Conservation (phyloP, 1,140 invertebrate genomes). For the Psilanteris sp. region DNA sequence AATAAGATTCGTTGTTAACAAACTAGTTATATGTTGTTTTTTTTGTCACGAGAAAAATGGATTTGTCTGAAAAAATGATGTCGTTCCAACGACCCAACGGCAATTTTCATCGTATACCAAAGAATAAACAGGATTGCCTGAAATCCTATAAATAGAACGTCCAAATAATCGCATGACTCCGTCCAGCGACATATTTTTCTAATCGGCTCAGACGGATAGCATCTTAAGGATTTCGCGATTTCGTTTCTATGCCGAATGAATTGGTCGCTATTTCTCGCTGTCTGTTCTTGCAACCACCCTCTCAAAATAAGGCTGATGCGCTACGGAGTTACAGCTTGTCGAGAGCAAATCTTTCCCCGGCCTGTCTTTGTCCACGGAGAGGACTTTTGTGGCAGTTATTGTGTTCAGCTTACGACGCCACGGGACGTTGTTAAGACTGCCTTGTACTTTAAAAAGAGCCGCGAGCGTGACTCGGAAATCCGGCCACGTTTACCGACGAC, state of each 20-base stretch:
- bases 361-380: constrained; percentile 41
- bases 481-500: constrained; percentile 19
- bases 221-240: constrained; percentile 58
- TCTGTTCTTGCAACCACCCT: not conserved
- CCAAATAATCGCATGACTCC: constrained; percentile 63
- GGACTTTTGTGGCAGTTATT: constrained; percentile 60
- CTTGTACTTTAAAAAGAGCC: constrained; percentile 60
- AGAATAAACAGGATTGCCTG: constrained; percentile 27
- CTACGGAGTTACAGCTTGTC: constrained; percentile 49
- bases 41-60: not conserved
- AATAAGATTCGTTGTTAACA: too few species aligned
- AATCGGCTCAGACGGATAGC: constrained; percentile 67
- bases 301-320: constrained; percentile 15
- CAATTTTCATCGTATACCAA: constrained; percentile 26
- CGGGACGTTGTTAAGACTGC: constrained; percentile 59
- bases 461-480: constrained; percentile 57
- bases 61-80: constrained; percentile 39
- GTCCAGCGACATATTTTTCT: constrained; percentile 48
- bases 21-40: too few species aligned
- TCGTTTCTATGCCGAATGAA: constrained; percentile 36
- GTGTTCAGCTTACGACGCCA: constrained; percentile 49
- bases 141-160: constrained; percentile 64
- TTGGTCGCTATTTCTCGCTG: too few species aligned
- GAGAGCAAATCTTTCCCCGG: constrained; percentile 41
- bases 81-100: constrained; percentile 10